Evolutionary conservation across 1,140 invertebrate genomes (phyloP), one percentile per base, ranked within the genome.

Genomic region (Drosophila arizonae): DNA sequence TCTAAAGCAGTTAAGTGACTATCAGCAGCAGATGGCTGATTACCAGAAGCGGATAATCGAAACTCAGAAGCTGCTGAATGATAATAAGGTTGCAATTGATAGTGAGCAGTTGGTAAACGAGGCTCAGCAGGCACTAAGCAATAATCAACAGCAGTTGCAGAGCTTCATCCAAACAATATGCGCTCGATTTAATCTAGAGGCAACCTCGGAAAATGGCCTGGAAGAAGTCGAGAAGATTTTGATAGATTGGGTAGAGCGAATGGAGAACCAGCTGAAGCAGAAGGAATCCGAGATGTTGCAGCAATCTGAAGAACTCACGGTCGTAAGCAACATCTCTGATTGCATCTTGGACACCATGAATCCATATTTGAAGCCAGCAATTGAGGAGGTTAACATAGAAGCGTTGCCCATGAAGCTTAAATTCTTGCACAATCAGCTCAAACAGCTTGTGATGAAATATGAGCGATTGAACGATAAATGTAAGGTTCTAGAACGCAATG

Each of bases 221-320:
- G 17, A 39, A 4, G 15, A 51, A 2, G 11, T 62, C 5, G 30
- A 62, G 36, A 62, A 62, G 21, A n/a, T 39, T 6, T 6, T 62
- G 4, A 4, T 36, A 28, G 4, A 1, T 24, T 17, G 21, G 6
- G 13, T 26, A 4, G 55, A 41, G 1, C 0, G 3, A 21, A 33
- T 24, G 15, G 0, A 10, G 6, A 33, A 21, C 1, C 8, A 62
- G 17, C 9, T 50, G 11, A 11, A 39, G n/a, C 15, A 62, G 1
- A 6, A 17, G 0, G 30, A 36, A 11, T 8, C 28, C 1, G 15
- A 61, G 5, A 28, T 33, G 4, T 6, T 10, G 9, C 17, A 15
- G 8, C 5, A 54, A 13, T 30, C 1, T 28, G n/a, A 30, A 4
- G 6, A 28, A 9, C n/a, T 43, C 4, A n/a, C 10, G 11, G 15